Percentiles rank a stretch among this genome's conserved stretches.
Evolutionary conservation across 2,113 vertebrate genomes (phyloP).

Genomic region (Megaleporinus macrocephalus): DNA sequence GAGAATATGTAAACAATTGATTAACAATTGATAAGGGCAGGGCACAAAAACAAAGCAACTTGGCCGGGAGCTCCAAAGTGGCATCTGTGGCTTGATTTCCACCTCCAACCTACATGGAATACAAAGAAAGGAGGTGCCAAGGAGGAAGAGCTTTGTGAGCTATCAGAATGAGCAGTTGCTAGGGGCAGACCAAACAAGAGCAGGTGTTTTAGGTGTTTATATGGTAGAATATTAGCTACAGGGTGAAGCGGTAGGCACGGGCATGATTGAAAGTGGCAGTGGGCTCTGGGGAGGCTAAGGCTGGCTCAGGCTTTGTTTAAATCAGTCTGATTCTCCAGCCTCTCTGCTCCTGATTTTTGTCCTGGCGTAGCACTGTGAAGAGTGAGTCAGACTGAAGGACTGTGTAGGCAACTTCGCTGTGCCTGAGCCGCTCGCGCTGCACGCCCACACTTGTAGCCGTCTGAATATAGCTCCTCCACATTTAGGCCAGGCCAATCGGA

Average conservation of each 20-base stretch:
- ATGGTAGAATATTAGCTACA: slow-evolving; percentile 9
- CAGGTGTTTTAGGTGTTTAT: slow-evolving; percentile 15
- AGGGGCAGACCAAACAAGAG: slow-evolving; percentile 19
- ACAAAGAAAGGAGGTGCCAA: neutral
- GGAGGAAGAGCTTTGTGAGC: neutral
- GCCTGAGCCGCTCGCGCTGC: slow-evolving; percentile 56
- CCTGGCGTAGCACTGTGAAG: slow-evolving; percentile 59
- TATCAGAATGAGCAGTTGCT: neutral
- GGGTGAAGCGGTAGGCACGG: neutral
- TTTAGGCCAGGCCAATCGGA: slow-evolving; percentile 56
- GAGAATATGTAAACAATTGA: neutral
- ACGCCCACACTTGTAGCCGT: slow-evolving; percentile 51
- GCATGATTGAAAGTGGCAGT: slow-evolving; percentile 3
- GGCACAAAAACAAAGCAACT: neutral
- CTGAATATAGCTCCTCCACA: slow-evolving; percentile 56
- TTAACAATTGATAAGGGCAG: neutral
- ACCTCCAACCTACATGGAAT: neutral
- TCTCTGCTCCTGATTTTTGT: slow-evolving; percentile 59
- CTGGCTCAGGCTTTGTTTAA: slow-evolving; percentile 58
- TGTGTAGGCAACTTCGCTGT: slow-evolving; percentile 73
- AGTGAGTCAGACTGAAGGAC: slow-evolving; percentile 71
- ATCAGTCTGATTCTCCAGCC: slow-evolving; percentile 67
- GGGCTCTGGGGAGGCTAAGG: slow-evolving; percentile 18
- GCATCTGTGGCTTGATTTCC: neutral
- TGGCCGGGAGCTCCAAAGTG: neutral